Percentiles rank a stretch among this genome's conserved stretches.
These are phyloP conservation scores for Masnerella sp. DNA, from an alignment of 2,888 invertebrate genomes.

Conservation along the genomic window DNA sequence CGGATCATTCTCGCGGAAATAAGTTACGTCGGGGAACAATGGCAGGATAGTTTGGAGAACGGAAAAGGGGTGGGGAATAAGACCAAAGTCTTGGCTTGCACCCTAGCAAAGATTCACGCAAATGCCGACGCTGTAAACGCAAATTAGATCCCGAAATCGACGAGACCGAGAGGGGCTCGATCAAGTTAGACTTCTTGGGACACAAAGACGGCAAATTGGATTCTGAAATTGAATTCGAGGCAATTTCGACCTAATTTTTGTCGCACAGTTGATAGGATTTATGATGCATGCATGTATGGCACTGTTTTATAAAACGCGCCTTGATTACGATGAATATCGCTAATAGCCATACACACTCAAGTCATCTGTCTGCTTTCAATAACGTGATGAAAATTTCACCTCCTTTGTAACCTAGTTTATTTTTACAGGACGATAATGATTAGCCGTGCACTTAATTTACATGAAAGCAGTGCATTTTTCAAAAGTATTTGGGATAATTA, in stretches of 20 bases:
- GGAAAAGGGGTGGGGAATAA: neutral
- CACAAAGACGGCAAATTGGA: conserved; percentile 71
- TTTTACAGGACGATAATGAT: too few species aligned
- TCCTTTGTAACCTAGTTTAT: too few species aligned
- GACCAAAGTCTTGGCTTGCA: conserved; percentile 38
- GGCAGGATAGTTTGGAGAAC: conserved; percentile 32
- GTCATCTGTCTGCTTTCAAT: neutral
- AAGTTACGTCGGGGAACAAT: conserved; percentile 42
- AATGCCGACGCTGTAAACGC: conserved; percentile 65
- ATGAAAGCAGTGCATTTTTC: too few species aligned
- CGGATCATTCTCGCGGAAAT: conserved; percentile 25
- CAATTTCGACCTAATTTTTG: conserved; percentile 70
- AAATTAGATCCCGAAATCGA: conserved; percentile 72
- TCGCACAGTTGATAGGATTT: conserved; percentile 30
- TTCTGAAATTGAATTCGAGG: conserved; percentile 69
- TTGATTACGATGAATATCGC: conserved; percentile 28
- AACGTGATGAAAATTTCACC: neutral
- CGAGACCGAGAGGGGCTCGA: conserved; percentile 61
- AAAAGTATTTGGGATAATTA: too few species aligned
- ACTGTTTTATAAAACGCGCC: conserved; percentile 38
- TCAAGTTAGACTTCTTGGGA: conserved; percentile 64
- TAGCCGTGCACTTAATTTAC: too few species aligned
- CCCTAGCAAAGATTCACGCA: conserved; percentile 46
- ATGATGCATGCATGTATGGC: conserved; percentile 38
- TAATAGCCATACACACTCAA: neutral